Percentiles rank a stretch among this genome's conserved stretches.
Evolutionary conservation across 2,113 vertebrate genomes (phyloP).

Genomic region (Sapayoa aenigma): DNA sequence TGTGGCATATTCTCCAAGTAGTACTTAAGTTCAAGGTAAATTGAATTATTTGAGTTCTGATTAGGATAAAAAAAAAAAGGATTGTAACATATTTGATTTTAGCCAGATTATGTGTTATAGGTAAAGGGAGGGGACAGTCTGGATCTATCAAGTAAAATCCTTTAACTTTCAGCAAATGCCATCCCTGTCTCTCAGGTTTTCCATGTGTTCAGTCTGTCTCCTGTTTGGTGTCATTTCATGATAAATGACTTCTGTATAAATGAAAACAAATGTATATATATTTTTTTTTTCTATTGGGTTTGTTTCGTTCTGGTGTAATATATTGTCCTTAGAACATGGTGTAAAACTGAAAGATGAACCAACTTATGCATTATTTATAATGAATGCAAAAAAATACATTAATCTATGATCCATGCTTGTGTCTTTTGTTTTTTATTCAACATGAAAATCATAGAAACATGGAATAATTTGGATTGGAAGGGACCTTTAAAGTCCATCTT

Average conservation of each 20-base stretch:
- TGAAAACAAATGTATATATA: neutral
- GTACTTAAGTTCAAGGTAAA: neutral
- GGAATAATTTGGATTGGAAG: neutral
- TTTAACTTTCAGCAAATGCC: neutral
- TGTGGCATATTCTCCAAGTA: too few species aligned
- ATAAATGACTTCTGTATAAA: neutral
- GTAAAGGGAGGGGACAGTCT: neutral
- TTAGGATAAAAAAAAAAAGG: too few species aligned
- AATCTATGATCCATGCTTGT: neutral
- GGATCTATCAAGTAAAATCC: neutral
- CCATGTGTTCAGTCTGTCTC: neutral
- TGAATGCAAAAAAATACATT: neutral
- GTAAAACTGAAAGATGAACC: neutral
- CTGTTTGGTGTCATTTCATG: neutral
- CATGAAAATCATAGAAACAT: neutral
- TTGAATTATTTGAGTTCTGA: neutral
- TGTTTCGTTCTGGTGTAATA: constrained; percentile 12
- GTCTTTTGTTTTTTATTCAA: neutral
- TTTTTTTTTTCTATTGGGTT: constrained; percentile 22
- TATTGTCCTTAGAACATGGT: neutral
- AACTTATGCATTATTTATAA: constrained; percentile 31
- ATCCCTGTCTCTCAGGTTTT: constrained; percentile 25
- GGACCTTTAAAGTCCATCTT: neutral
- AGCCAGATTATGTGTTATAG: neutral
- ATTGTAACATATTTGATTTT: neutral